These are phyloP conservation scores for Eurytemora carolleeae DNA, from an alignment of 1,140 invertebrate species.

Conservation along the genomic window DNA sequence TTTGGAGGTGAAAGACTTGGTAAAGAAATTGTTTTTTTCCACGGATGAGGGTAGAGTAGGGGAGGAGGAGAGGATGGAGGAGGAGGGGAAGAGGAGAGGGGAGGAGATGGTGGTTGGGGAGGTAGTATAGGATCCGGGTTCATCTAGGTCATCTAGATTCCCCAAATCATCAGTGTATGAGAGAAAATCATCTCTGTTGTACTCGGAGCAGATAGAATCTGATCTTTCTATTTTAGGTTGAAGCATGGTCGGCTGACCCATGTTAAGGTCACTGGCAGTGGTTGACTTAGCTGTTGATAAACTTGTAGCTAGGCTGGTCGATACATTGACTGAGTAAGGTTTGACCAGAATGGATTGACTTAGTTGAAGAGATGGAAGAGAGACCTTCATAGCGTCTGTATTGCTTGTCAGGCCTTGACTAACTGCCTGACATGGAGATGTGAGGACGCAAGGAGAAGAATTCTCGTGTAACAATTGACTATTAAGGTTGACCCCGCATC, in stretches of 20 bases:
- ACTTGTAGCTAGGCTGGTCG: background rate
- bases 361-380: no score
- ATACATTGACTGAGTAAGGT: background rate
- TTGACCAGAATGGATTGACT: no score
- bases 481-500: background rate
- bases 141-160: background rate
- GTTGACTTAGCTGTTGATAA: background rate
- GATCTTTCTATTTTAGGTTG: background rate
- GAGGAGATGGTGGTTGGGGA: background rate
- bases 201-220: background rate
- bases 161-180: background rate
- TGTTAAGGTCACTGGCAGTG: background rate
- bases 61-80: background rate
- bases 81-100: background rate
- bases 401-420: no score
- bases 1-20: background rate
- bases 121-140: background rate
- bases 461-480: background rate
- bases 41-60: background rate
- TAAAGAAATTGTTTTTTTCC: background rate
- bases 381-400: no score
- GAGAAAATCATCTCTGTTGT: background rate
- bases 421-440: no score
- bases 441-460: background rate
- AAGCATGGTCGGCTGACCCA: background rate